phyloP scores from a whole-genome alignment of 35 echinoderm and acorn worm genomes.

The Acanthaster planci region DNA sequence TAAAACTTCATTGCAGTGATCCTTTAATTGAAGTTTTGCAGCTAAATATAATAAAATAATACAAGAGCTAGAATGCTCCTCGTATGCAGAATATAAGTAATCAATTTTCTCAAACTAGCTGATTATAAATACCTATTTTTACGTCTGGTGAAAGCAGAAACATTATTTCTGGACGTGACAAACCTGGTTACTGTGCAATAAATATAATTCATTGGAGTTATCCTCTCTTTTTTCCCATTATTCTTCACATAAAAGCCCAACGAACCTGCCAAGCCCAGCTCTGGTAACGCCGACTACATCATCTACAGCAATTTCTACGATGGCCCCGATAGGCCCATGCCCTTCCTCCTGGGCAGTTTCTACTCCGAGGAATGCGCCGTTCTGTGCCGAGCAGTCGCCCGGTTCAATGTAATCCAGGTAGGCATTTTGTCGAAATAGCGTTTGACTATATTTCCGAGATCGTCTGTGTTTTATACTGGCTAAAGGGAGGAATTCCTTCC shows the following conservation, averaged over 20 bases:
- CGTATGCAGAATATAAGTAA: too few species aligned
- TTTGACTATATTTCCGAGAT: too few species aligned
- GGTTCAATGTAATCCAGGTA: slow-evolving; percentile 50
- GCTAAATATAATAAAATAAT: too few species aligned
- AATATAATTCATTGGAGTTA: neutral
- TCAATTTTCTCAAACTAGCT: too few species aligned
- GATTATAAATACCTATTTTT: too few species aligned
- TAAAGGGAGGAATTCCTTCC: neutral
- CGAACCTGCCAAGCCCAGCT: slow-evolving; percentile 9
- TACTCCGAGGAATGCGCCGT: slow-evolving; percentile 42
- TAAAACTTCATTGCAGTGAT: too few species aligned
- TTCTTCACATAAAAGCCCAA: slow-evolving; percentile 18
- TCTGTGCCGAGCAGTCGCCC: slow-evolving; percentile 15
- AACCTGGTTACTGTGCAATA: too few species aligned
- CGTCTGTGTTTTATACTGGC: neutral
- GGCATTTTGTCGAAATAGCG: neutral
- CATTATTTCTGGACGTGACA: too few species aligned
- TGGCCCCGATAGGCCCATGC: slow-evolving; percentile 28
- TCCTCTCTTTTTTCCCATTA: neutral
- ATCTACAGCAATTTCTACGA: slow-evolving; percentile 35
- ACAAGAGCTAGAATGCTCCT: too few species aligned
- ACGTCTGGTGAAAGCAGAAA: too few species aligned
- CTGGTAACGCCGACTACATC: slow-evolving; percentile 25
- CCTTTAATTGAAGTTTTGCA: too few species aligned
- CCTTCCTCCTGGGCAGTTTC: slow-evolving; percentile 51